Evolutionary conservation across 2,113 vertebrate genomes (phyloP), one percentile per base, ranked within the genome.

Genomic region (Festucalex cinctus): DNA sequence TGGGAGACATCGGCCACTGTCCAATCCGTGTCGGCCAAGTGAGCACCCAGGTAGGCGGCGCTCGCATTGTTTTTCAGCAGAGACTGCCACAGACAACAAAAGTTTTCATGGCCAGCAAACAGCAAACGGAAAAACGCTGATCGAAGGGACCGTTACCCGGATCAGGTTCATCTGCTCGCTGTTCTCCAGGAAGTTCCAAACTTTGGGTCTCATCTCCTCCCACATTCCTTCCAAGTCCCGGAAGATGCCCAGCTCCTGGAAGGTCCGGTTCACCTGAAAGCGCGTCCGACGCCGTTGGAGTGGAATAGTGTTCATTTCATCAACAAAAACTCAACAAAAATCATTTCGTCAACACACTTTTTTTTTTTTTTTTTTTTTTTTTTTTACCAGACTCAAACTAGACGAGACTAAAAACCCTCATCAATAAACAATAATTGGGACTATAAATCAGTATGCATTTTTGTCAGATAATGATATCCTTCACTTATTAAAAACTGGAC

Each of bases 191-290:
- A 98, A 99, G 2, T 86, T 88, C 94, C 93, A 94, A 53, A 97
- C 91, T 87, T 94, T 95, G 8, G 95, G 96, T 74, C 91, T 93
- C 83, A 95, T 87, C 74, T 98, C 96, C 57, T 95, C 92, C 97
- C 97, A 99, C 94, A 98, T 96, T 59, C 93, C 95, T 12, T 95
- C 94, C 0, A 98, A 88, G 78, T 99, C 95, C 78, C 94, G 90
- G 76, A 98, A 94, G 63, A 99, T 92, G 68, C 94, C 92, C 5
- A 99, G 85, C 70, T 99, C 95, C 88, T 98, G 95, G 87, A 98
- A 99, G 1, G 97, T 99, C 85, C 93, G 94, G 87, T 98, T 99
- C 75, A 98, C 95, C 96, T 98, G 88, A 71, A 85, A 32, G 66
- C 73, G 2, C 74, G 37, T n/a, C 32, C 63, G 24, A 67, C 1